These are phyloP conservation scores for Pipa parva DNA, from an alignment of 2,113 vertebrate species.

Conservation along the genomic window DNA sequence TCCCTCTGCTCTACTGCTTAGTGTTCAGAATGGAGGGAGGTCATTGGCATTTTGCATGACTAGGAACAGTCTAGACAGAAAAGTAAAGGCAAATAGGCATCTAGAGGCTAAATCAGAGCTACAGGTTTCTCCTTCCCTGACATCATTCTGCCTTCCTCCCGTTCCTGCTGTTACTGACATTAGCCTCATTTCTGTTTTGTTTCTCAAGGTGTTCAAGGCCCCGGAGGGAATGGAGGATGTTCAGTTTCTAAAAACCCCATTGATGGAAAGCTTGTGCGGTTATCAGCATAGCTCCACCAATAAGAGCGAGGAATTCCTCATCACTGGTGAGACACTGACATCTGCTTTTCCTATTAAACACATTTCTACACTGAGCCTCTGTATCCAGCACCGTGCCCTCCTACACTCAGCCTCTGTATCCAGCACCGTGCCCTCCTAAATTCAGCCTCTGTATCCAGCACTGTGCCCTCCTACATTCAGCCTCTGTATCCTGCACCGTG, in stretches of 20 bases:
- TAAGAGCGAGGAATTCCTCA: slow-evolving; percentile 51
- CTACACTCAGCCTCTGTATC: no score
- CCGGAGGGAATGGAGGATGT: slow-evolving; percentile 29
- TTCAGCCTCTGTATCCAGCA: not conserved
- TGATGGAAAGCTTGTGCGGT: slow-evolving; percentile 54
- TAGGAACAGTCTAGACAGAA: no score
- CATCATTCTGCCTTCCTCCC: not conserved
- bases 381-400: no score
- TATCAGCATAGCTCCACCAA: slow-evolving; percentile 45
- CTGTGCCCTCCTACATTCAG: no score
- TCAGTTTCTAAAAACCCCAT: slow-evolving; percentile 48
- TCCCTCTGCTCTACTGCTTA: no score
- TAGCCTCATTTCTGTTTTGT: not conserved
- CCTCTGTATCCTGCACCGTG: not conserved
- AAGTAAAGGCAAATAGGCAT: no score
- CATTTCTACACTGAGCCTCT: no score
- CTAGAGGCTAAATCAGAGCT: no score
- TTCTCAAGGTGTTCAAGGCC: slow-evolving; percentile 54
- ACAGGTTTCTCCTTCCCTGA: not conserved
- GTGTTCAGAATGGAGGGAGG: no score
- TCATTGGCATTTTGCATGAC: no score
- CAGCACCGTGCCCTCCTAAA: no score
- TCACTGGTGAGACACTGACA: slow-evolving; percentile 50
- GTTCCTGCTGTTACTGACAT: not conserved
- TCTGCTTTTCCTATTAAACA: not conserved